Evolutionary conservation across 2,797 vertebrate species (phyloP).

Genomic region (Malacoraja senta): DNA sequence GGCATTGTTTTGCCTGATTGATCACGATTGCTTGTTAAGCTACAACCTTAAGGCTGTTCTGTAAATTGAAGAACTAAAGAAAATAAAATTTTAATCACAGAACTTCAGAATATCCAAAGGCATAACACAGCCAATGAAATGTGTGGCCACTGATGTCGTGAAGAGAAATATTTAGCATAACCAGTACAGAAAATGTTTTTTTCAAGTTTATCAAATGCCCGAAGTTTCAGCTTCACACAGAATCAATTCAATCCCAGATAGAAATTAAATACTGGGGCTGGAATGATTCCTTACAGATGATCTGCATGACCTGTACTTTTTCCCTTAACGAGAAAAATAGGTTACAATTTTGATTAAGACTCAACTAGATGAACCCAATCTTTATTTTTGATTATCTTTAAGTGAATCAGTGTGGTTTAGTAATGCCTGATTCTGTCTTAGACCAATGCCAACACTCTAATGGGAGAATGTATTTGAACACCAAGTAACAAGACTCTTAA

Average conservation of each 20-base stretch:
- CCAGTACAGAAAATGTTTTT: neutral
- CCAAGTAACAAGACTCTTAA: too few species aligned
- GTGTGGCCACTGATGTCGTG: neutral
- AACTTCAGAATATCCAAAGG: too few species aligned
- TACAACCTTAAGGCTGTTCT: neutral
- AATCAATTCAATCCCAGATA: neutral
- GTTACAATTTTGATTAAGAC: neutral
- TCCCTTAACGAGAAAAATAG: neutral
- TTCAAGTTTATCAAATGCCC: neutral
- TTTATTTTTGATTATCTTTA: neutral
- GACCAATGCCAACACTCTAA: too few species aligned
- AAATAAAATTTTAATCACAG: neutral
- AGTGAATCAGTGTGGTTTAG: neutral
- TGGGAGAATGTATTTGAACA: too few species aligned
- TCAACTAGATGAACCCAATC: neutral
- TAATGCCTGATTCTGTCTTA: too few species aligned
- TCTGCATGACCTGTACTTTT: neutral
- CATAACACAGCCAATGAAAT: neutral
- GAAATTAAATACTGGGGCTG: neutral
- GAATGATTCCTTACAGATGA: neutral
- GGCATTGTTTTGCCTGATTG: neutral
- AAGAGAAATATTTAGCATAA: neutral
- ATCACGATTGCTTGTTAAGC: neutral
- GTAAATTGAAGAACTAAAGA: neutral
- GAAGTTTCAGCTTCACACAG: neutral